Evolutionary conservation across 2,797 vertebrate species (phyloP).

Genomic region (Typhlichthys eigenmanni): DNA sequence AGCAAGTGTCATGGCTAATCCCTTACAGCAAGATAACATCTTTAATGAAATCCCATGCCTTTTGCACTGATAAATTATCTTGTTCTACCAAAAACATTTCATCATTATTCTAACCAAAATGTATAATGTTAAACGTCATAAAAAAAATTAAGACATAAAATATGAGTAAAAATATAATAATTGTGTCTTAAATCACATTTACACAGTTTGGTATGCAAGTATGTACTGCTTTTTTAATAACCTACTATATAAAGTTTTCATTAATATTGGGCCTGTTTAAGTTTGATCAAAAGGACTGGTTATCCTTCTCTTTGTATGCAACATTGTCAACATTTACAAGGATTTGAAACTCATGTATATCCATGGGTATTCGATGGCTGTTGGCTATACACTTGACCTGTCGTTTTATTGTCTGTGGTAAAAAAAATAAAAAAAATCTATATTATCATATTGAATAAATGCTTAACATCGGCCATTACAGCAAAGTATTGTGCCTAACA

Average conservation of each 20-base stretch:
- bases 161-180: not conserved
- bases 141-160: not conserved
- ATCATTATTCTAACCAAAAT: not conserved
- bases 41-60: constrained; percentile 6
- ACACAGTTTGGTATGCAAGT: not conserved
- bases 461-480: not conserved
- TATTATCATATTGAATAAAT: not conserved
- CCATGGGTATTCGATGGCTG: not conserved
- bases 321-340: not conserved
- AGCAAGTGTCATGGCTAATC: constrained; percentile 1
- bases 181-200: not conserved
- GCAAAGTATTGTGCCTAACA: too few relatives aligned
- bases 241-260: too few relatives aligned
- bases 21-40: not conserved
- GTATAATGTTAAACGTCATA: not conserved
- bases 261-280: too few relatives aligned
- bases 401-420: not conserved
- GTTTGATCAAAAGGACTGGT: too few relatives aligned
- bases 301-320: too few relatives aligned
- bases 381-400: not conserved
- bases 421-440: not conserved
- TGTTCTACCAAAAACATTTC: not conserved
- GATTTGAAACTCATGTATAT: not conserved
- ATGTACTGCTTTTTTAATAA: too few relatives aligned
- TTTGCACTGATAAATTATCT: constrained; percentile 10